Base-by-base conservation (phyloP, 1,140 invertebrate species). In the Leptopilina boulardi region DNA sequence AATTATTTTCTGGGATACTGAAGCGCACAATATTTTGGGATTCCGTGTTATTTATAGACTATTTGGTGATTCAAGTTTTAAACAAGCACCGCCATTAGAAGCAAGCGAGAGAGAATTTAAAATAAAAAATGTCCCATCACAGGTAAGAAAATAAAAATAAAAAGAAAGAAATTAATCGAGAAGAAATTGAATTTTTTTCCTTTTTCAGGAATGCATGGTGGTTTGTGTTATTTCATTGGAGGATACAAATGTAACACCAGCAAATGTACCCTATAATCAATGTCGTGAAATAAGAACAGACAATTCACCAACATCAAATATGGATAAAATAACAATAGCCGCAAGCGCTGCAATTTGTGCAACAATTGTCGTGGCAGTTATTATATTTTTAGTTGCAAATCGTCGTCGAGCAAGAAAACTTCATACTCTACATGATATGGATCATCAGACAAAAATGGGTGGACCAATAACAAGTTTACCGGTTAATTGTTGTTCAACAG, bases 291-390 rank as follows among this genome's bases (percentile, higher is more conserved):
- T 98, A 15, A 93, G 96, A 42, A 97, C 96, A 0, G 96, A 96
- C 34, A 93, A 94, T 71, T 94, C 95, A 41, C 93, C 95, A 15
- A 94, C 95, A 30, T 96, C 95, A 13, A 96, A 97, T 89, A 97
- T 98, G 95, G 97, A 98, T 88, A 97, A 97, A 88, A 97, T 98
- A 84, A 98, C 97, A 23, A 98, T 98, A 82, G 97, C 95, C 11
- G 97, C 97, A 1, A 97, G 96, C 84, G 97, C 97, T 9, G 96
- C 96, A n/a, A 97, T 98, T 83, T 98, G 96, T 87, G 96, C 95
- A n/a, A 97, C 96, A 23, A 97, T 98, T 78, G 94, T 98, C 47
- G 94, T 98, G 34, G 97, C 96, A 1, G 95, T 96, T 10, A 94
- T 98, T 73, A 94, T 98, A 73, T 97, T 98, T 87, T 94, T 97